phyloP scores from a whole-genome alignment of 2,888 invertebrate species.

The Lithodes maja region DNA sequence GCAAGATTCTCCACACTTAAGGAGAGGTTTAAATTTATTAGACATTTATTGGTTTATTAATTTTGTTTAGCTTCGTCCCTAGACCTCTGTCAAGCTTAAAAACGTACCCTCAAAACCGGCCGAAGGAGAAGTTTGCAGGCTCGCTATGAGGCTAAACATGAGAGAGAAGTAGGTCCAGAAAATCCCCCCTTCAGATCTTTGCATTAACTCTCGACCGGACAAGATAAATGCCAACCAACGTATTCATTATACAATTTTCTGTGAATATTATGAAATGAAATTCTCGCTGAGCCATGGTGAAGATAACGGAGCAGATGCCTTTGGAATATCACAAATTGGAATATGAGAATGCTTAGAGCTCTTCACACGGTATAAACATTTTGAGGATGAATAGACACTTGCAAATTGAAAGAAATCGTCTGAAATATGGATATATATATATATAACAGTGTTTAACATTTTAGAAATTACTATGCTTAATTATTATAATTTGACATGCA shows the following conservation, averaged over 20 bases:
- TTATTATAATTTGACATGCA: no score
- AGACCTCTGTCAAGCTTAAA: no score
- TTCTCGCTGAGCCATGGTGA: not conserved
- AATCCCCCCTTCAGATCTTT: not conserved
- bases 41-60: no score
- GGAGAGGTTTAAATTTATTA: not conserved
- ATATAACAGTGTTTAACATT: no score
- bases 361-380: not conserved
- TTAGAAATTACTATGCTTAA: no score
- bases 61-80: no score
- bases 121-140: not conserved
- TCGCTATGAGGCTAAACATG: not conserved
- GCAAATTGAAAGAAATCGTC: no score
- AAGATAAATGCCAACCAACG: not conserved
- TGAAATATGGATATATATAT: no score
- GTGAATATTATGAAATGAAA: not conserved
- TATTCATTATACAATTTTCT: slow-evolving; percentile 15
- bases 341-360: not conserved
- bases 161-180: not conserved
- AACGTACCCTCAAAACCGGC: not conserved
- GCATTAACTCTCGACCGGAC: not conserved
- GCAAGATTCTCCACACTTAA: not conserved
- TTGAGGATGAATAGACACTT: no score
- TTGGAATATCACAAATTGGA: not conserved
- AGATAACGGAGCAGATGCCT: not conserved